Conservation (phyloP, 2,888 invertebrate genomes). For the Parnassius apollo region DNA sequence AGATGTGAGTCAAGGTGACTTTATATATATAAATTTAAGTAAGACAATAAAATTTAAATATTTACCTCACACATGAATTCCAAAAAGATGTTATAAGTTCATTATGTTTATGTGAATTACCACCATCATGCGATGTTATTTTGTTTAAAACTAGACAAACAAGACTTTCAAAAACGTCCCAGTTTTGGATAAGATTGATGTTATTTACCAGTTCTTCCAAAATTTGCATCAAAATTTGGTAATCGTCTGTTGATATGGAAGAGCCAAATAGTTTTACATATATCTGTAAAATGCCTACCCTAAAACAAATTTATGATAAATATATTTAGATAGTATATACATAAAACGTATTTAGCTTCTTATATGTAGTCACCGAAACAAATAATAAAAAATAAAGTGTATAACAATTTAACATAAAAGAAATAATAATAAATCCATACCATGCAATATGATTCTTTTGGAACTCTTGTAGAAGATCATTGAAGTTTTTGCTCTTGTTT, state of each 20-base stretch:
- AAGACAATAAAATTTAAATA: neutral
- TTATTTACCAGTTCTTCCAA: slow-evolving; percentile 49
- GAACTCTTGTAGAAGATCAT: slow-evolving; percentile 59
- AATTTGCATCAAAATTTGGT: slow-evolving; percentile 46
- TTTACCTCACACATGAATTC: slow-evolving; percentile 69
- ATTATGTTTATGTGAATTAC: slow-evolving; percentile 14
- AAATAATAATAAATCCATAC: slow-evolving; percentile 40
- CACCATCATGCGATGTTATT: slow-evolving; percentile 26
- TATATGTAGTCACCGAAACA: neutral
- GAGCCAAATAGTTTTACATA: slow-evolving; percentile 54
- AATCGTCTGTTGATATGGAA: slow-evolving; percentile 45
- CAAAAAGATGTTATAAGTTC: slow-evolving; percentile 45
- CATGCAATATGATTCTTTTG: slow-evolving; percentile 60
- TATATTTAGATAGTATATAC: slow-evolving; percentile 1
- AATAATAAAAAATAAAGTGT: slow-evolving; percentile 9
- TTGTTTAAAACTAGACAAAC: slow-evolving; percentile 43
- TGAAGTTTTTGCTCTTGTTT: slow-evolving; percentile 57
- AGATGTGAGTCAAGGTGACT: no score
- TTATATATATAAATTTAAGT: no score
- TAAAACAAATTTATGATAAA: slow-evolving; percentile 38
- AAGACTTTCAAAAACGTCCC: slow-evolving; percentile 49
- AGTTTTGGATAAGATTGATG: slow-evolving; percentile 44
- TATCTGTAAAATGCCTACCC: slow-evolving; percentile 58
- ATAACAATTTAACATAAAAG: slow-evolving; percentile 3
- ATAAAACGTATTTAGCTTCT: no score